Base-by-base conservation (phyloP, 2,888 invertebrate genomes). In the Ischnus inquisitorius region DNA sequence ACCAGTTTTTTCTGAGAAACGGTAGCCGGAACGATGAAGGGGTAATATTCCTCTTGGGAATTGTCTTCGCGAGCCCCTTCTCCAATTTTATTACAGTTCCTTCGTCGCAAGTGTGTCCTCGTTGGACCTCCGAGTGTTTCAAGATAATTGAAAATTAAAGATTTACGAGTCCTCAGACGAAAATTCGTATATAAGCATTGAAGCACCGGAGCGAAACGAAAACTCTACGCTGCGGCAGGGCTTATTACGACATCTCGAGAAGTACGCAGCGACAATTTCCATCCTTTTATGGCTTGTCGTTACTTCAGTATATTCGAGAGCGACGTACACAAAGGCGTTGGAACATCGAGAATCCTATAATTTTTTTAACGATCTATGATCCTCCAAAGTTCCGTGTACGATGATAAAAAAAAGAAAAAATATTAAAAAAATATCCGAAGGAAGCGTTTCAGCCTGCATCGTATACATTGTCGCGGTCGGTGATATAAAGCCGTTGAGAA, bases 391-490 rank as follows among this genome's bases (percentile, higher is more conserved):
- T 51, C 14, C 67, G 10, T 22, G 5, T 62, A 2, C n/a, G 19
- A 46, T 19, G 39, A 60, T 14, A 67, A 72, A 72, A 39, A 57
- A 34, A 28, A 46, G n/a, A 51, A 75, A 57, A 34, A 57, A 72
- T n/a, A n/a, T n/a, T n/a, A 34, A 34, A 34, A 34, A 34, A 34
- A 34, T 34, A 1, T 34, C 16, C 19, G 25, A 75, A 10, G 46
- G 6, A 46, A 46, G 46, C 14, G 46, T 12, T 46, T 12, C 12
- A 46, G 4, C 34, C 8, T 8, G 8, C 34, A 34, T 34, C 34
- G 34, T 34, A 64, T 57, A 25, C 54, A 25, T 16, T 19, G 51
- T 22, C n/a, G 76, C 4, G 46, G 62, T 39, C 62, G 22, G 25
- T 69, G 69, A 62, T 22, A 60, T 57, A 62, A 34, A 43, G 60